Evolutionary conservation across 2,797 vertebrate genomes (phyloP).

Genomic region (Tokudaia tokunoshimensis): DNA sequence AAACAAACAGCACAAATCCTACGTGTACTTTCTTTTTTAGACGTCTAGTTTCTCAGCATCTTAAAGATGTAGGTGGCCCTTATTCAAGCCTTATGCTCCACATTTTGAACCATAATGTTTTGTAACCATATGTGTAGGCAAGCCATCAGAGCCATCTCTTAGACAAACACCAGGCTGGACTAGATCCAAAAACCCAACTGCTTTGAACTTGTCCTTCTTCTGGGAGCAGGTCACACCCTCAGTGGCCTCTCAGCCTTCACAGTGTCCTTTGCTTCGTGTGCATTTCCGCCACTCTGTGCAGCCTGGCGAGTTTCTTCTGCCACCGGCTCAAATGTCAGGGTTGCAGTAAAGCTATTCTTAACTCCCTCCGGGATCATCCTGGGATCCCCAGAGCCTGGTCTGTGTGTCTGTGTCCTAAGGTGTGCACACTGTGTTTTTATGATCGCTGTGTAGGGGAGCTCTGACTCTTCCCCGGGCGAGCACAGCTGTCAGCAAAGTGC

Average conservation of each 20-base stretch:
- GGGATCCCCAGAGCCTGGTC: neutral
- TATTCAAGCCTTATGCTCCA: neutral
- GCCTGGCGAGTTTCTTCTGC: neutral
- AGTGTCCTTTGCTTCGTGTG: neutral
- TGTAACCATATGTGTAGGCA: neutral
- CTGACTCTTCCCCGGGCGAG: neutral
- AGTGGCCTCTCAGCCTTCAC: neutral
- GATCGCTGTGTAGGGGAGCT: neutral
- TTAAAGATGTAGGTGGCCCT: neutral
- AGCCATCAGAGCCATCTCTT: neutral
- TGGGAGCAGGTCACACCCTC: neutral
- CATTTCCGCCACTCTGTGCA: accelerated
- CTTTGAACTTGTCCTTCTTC: neutral
- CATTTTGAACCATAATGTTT: neutral
- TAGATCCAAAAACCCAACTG: neutral
- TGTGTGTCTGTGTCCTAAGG: neutral
- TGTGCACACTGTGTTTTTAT: neutral
- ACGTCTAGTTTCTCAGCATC: neutral
- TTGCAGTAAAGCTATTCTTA: neutral
- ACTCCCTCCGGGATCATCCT: neutral
- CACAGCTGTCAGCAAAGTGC: neutral
- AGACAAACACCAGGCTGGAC: neutral
- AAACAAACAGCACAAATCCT: too few relatives aligned
- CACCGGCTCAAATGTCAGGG: neutral
- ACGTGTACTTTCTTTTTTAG: neutral